phyloP scores from a whole-genome alignment of 2,888 invertebrate species.

The Notocelia uddmanniana region DNA sequence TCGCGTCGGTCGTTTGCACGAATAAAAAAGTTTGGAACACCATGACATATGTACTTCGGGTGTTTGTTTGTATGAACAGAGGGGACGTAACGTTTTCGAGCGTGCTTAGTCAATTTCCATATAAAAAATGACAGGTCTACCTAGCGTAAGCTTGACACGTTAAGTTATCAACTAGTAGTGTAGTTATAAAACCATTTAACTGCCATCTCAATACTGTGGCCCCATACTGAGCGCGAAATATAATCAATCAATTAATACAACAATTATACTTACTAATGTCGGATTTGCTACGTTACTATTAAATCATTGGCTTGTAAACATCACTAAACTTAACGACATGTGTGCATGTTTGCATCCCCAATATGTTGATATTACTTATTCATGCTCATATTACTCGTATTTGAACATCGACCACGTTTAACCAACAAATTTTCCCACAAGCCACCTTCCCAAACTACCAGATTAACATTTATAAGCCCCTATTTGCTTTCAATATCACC shows the following conservation, averaged over 20 bases:
- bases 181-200: not conserved
- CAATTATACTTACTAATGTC: too few species aligned
- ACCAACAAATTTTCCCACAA: constrained; percentile 19
- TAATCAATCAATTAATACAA: not conserved
- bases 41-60: not conserved
- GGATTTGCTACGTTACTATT: too few species aligned
- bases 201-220: not conserved
- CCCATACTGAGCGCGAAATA: not conserved
- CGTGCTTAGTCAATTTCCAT: too few species aligned
- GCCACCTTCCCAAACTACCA: not conserved
- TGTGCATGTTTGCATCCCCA: not conserved
- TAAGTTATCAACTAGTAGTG: too few species aligned
- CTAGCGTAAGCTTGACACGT: too few species aligned
- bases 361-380: constrained; percentile 10
- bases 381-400: constrained; percentile 10
- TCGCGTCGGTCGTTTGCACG: not conserved
- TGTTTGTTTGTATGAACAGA: not conserved
- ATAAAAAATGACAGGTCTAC: too few species aligned
- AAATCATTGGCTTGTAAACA: not conserved
- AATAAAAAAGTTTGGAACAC: not conserved
- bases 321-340: not conserved
- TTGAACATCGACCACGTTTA: not conserved
- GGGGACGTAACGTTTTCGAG: too few species aligned
- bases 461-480: constrained; percentile 10
- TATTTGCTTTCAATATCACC: constrained; percentile 14